These are phyloP conservation scores for Cyrtodaria siliqua DNA, from an alignment of 2,888 invertebrate genomes.

Conservation along the genomic window DNA sequence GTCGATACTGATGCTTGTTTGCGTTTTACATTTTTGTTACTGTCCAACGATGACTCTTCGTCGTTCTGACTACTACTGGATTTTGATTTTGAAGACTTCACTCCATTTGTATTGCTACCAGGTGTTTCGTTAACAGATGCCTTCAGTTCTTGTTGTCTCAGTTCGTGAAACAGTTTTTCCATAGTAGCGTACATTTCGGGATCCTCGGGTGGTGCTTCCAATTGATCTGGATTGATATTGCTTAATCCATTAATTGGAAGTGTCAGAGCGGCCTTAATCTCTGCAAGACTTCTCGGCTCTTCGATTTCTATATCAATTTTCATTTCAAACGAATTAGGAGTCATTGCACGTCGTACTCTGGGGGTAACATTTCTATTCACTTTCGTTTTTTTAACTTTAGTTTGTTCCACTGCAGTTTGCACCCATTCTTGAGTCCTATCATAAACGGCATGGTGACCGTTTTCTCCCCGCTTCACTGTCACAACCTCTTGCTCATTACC, in stretches of 20 bases:
- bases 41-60: slow-evolving; percentile 64
- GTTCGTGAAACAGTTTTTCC: slow-evolving; percentile 83
- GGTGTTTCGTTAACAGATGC: slow-evolving; percentile 77
- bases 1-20: slow-evolving; percentile 49
- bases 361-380: slow-evolving; percentile 41
- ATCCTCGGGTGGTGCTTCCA: slow-evolving; percentile 81
- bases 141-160: slow-evolving; percentile 77
- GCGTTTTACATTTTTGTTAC: slow-evolving; percentile 65
- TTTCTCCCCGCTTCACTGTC: slow-evolving; percentile 48
- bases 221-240: slow-evolving; percentile 63
- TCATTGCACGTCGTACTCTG: slow-evolving; percentile 68
- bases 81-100: slow-evolving; percentile 45
- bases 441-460: slow-evolving; percentile 62
- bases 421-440: slow-evolving; percentile 80
- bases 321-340: slow-evolving; percentile 73
- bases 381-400: slow-evolving; percentile 64
- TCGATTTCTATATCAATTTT: slow-evolving; percentile 63
- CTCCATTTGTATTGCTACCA: slow-evolving; percentile 57
- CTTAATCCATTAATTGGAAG: slow-evolving; percentile 71
- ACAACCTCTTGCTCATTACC: slow-evolving; percentile 48
- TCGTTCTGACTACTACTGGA: slow-evolving; percentile 63
- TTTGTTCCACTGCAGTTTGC: slow-evolving; percentile 73
- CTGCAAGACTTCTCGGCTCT: slow-evolving; percentile 74
- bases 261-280: slow-evolving; percentile 75
- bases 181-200: slow-evolving; percentile 81